Evolutionary conservation across 2,888 invertebrate genomes (phyloP), one percentile per base, ranked within the genome.

Genomic region (Clistopyga incitator): DNA sequence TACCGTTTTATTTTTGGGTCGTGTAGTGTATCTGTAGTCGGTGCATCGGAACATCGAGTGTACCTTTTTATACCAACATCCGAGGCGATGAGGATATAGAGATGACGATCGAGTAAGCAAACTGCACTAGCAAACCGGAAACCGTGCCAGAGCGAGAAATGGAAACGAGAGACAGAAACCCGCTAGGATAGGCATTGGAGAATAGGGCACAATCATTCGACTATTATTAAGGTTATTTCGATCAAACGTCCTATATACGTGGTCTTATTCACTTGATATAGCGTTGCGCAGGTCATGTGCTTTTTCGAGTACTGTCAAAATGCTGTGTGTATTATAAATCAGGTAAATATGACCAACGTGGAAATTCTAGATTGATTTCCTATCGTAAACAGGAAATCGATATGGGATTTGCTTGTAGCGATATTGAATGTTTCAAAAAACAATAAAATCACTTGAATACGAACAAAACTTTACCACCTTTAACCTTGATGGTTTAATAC

Each of bases 1-100:
- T 81, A 77, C 64, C 54, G 54, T 78, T 84, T 81, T 74, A 75
- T 84, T 84, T 84, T 78, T 81, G 38, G 80, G 77, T 59, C 68
- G 71, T 86, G 86, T 86, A 86, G 61, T 65, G 29, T 61, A 56
- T 78, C 61, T 47, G 59, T 64, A 71, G 47, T 23, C 38, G 13
- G 59, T 38, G 52, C 42, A 25, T 29, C 20, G 65, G 29, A 10
- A 54, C 54, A 72, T 71, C 52, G 64, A n/a, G 71, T 78, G 13
- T 71, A 65, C 54, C 59, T 78, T 70, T 78, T 78, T 78, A 52
- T 50, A 59, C 6, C 59, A 29, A 75, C 67, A 34, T 77, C 56
- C 59, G 45, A n/a, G 38, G 70, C 45, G 59, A 52, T 34, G 50
- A 52, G 59, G 50, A 61, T 61, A 61, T 42, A 61, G 78, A 61